Evolutionary conservation across 2,113 vertebrate genomes (phyloP), one percentile per base, ranked within the genome.

Genomic region (Haemorhous mexicanus): DNA sequence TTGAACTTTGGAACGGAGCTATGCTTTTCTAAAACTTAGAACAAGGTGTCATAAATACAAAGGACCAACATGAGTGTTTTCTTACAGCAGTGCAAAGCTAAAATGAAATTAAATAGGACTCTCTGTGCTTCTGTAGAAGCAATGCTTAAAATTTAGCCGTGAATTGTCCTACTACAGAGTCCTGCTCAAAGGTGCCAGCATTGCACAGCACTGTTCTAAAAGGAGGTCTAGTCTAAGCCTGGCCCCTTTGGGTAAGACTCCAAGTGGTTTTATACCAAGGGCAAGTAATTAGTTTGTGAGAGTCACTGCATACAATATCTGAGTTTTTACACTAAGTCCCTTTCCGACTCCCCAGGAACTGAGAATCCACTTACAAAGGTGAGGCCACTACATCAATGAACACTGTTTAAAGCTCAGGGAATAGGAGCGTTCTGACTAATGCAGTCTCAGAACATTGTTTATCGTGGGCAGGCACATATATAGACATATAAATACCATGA

Each of bases 311-410:
- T 58, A 14, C 59, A 43, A 18, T 52, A 24, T 50, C 24, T 5
- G 23, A 50, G 21, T 74, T 84, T 92, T 81, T 82, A 16, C 11
- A 55, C 1, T 49, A 27, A 55, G n/a, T 17, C 39, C 28, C 11
- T 66, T 58, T 69, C 23, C 41, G 18, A 10, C 19, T 62, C 12
- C 1, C 0, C 0, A 5, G 24, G 26, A 92, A 32, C 18, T 15
- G 56, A 27, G 26, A 17, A 50, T 37, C 20, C 58, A 1, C 18
- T 82, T 84, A 10, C 2, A 63, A 63, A 53, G 18, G 3, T 68
- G 70, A 91, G 28, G 66, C 16, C 1, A 1, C n/a, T 79, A 44
- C 37, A 7, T n/a, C 35, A 53, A 15, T 16, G 41, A 61, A 8
- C 14, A 3, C 16, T 33, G 16, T 64, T 75, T 41, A 41, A 68